A percentile compares a stretch with the other conserved stretches of the same genome.
These are phyloP conservation scores for Zonotrichia albicollis DNA, from an alignment of 2,797 vertebrate genomes.

Conservation along the genomic window DNA sequence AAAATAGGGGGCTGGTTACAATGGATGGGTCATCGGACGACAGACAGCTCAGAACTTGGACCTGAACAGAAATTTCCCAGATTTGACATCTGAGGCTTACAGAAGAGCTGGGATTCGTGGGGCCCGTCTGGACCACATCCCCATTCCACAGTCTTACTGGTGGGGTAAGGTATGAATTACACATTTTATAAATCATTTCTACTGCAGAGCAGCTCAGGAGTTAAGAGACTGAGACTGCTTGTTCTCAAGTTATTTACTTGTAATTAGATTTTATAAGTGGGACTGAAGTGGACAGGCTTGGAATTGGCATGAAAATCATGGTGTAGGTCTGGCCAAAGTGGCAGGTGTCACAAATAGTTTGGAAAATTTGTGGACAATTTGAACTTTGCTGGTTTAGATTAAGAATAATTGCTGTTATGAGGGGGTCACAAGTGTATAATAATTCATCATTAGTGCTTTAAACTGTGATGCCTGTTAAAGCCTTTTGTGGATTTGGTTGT, in stretches of 20 bases:
- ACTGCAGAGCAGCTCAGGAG: background rate
- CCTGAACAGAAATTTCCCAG: slow-evolving; percentile 96
- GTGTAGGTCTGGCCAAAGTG: background rate
- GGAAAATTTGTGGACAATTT: background rate
- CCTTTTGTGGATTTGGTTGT: background rate
- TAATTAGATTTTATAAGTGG: background rate
- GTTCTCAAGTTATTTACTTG: background rate
- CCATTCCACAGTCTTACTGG: slow-evolving; percentile 94
- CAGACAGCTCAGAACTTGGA: slow-evolving; percentile 92
- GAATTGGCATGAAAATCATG: background rate
- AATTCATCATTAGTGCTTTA: background rate
- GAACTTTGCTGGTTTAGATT: background rate
- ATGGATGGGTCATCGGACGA: slow-evolving; percentile 91
- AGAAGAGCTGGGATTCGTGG: slow-evolving; percentile 81
- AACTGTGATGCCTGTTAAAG: background rate
- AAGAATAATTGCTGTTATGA: background rate
- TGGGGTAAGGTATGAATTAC: slow-evolving; percentile 87
- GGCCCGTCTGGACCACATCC: slow-evolving; percentile 86
- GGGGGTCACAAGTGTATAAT: background rate
- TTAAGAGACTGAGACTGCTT: background rate
- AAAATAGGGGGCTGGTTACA: slow-evolving; percentile 88
- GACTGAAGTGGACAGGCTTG: background rate
- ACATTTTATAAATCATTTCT: slow-evolving; percentile 19
- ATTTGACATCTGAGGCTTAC: slow-evolving; percentile 90
- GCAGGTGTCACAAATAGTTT: background rate